Base-by-base conservation (phyloP, 2,113 vertebrate species). In the Crocuta crocuta region DNA sequence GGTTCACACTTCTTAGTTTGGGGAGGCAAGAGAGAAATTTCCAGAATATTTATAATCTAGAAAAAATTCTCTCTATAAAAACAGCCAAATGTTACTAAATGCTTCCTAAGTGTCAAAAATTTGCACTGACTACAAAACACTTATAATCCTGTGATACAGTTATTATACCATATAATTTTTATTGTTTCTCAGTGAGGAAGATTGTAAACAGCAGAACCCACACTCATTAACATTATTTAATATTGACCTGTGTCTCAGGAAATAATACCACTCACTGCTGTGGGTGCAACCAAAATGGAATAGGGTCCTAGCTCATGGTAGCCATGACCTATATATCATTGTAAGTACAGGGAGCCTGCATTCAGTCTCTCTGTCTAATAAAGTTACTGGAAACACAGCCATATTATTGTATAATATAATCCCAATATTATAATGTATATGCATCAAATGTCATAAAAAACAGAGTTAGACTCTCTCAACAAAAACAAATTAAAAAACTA, bases 291-390 rank as follows among this genome's bases (percentile, higher is more conserved):
- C 1, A 58, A 1, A 80, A 12, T 79, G 2, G 4, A 68, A 79
- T n/a, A 10, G 7, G 12, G 2, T 39, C 16, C 31, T 83, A 58
- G 2, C 39, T 85, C 58, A 7, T 24, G 17, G 76, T 26, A 13
- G 2, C 1, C 26, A 10, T 68, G 5, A 0, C 71, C 1, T 83
- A 3, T 48, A 21, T 9, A 4, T 50, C 1, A 63, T 66, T 26
- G 71, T 89, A 48, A 73, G 0, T 48, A 73, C 5, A 11, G 35
- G 28, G 48, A 19, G 0, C 21, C 19, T 87, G 45, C 1, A 26
- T 21, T 70, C 66, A 82, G 61, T 7, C 1, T 43, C 23, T 39
- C 4, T 65, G 74, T 1, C 1, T 68, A 48, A 48, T 53, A 63
- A 70, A 80, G 13, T 45, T 79, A 23, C n/a, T 89, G 5, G 73